Conservation (phyloP, 2,797 vertebrate genomes). For the Chrysocyon brachyurus region DNA sequence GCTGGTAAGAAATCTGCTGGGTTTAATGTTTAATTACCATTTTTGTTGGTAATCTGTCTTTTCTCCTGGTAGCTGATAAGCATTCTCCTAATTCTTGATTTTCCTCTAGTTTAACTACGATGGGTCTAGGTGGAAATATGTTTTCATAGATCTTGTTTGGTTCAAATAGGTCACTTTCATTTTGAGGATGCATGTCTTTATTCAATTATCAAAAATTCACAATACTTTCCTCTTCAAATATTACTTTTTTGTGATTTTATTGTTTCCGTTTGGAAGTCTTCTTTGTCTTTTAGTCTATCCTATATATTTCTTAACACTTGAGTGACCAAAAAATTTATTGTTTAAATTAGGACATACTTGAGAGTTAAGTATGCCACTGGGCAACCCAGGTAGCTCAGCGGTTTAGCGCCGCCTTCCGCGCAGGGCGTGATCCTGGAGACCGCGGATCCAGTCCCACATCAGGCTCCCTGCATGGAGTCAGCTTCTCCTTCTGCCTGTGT, state of each 20-base stretch:
- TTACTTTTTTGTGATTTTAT: neutral
- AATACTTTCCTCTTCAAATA: constrained; percentile 28
- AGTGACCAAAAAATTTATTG: neutral
- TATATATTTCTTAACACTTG: neutral
- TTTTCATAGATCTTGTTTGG: neutral
- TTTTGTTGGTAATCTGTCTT: constrained; percentile 28
- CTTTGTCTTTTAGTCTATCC: neutral
- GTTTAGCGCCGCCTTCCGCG: too few relatives aligned
- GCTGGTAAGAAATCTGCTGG: neutral
- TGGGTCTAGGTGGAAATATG: neutral
- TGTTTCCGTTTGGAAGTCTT: neutral
- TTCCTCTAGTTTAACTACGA: neutral
- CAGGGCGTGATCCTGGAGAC: too few relatives aligned
- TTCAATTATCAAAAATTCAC: constrained; percentile 30
- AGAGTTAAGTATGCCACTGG: neutral
- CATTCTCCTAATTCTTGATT: neutral
- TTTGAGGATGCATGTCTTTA: neutral
- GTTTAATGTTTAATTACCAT: constrained; percentile 8
- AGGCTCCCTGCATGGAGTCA: too few relatives aligned
- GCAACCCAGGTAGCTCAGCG: too few relatives aligned
- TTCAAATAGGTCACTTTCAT: constrained; percentile 22
- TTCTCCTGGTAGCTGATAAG: neutral
- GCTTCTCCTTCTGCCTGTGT: too few relatives aligned
- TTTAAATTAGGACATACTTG: neutral
- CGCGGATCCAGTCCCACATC: too few relatives aligned